Percentiles rank a stretch among this genome's conserved stretches.
Evolutionary conservation across 2,888 invertebrate genomes (phyloP).

Genomic region (Parelbella ahira): DNA sequence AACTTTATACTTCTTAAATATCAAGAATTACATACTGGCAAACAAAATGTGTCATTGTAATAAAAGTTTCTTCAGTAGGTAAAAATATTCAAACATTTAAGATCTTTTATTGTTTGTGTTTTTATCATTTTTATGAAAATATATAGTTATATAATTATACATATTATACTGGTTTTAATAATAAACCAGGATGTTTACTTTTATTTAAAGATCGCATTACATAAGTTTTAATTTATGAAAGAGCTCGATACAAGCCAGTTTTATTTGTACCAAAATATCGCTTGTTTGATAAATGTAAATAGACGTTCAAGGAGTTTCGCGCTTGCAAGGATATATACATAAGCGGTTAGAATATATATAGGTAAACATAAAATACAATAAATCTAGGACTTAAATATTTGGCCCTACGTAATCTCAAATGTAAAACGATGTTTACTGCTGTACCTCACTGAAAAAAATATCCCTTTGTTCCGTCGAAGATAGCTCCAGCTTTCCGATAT

Average conservation of each 20-base stretch:
- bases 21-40: too few species aligned
- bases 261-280: constrained; percentile 35
- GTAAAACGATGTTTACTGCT: constrained; percentile 62
- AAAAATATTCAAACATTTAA: too few species aligned
- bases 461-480: constrained; percentile 81
- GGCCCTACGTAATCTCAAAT: constrained; percentile 50
- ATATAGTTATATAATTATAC: too few species aligned
- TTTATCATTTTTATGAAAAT: too few species aligned
- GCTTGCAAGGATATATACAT: background rate
- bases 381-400: background rate
- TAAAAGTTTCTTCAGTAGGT: too few species aligned
- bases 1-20: too few species aligned
- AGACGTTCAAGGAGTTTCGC: background rate
- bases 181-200: too few species aligned
- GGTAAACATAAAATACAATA: background rate
- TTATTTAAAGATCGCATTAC: constrained; percentile 8
- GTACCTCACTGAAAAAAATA: constrained; percentile 85
- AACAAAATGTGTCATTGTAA: too few species aligned
- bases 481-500: constrained; percentile 78
- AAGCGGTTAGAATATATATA: too few species aligned
- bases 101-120: too few species aligned
- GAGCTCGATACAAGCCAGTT: background rate
- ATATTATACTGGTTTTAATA: too few species aligned
- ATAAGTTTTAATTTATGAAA: constrained; percentile 9
- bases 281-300: constrained; percentile 27